These are phyloP conservation scores for Channa argus DNA, from an alignment of 2,113 vertebrate species.

Conservation along the genomic window DNA sequence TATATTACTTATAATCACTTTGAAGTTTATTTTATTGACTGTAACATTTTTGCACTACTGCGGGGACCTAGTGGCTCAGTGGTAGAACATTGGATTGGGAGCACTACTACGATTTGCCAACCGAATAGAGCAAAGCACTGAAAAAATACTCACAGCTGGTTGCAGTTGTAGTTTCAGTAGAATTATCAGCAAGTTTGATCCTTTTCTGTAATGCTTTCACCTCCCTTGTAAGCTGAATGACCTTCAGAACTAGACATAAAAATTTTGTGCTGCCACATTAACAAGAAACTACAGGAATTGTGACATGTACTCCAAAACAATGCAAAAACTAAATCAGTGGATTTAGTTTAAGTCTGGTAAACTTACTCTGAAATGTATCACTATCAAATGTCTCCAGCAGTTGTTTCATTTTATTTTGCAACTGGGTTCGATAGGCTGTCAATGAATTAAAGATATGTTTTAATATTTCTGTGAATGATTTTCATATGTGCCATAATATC, in stretches of 20 bases:
- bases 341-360: not conserved
- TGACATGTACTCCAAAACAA: not conserved
- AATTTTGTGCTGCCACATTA: not conserved
- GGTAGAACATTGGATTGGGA: too few species aligned
- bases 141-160: not conserved
- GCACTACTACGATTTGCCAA: too few species aligned
- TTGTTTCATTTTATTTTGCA: constrained; percentile 30
- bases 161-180: not conserved
- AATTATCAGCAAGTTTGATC: constrained; percentile 18
- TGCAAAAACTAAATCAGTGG: too few species aligned
- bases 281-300: not conserved
- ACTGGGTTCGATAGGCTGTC: constrained; percentile 44
- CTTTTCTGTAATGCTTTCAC: not conserved
- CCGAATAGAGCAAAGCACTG: too few species aligned
- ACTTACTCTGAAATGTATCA: constrained; percentile 40
- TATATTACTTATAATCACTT: too few species aligned
- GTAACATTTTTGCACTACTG: too few species aligned
- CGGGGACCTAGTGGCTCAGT: too few species aligned
- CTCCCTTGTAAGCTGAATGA: constrained; percentile 25
- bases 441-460: constrained; percentile 3
- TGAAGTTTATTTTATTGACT: not conserved
- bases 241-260: constrained; percentile 44
- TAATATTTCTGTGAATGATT: not conserved
- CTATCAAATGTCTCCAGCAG: constrained; percentile 25
- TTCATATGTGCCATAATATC: not conserved